These are phyloP conservation scores for Clarias platycephalus DNA, from an alignment of 2,797 vertebrate species.

Conservation along the genomic window DNA sequence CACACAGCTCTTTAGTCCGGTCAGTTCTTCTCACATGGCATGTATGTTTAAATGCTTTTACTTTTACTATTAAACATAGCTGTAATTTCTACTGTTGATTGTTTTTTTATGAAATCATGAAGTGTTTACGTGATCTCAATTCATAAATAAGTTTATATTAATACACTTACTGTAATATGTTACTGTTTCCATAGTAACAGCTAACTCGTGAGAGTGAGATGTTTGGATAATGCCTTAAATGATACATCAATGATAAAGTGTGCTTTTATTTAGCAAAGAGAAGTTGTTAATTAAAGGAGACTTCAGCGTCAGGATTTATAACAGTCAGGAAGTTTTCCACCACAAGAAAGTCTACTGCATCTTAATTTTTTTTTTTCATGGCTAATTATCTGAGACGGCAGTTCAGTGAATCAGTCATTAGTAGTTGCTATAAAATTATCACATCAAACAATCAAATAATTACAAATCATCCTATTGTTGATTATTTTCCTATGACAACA, in stretches of 20 bases:
- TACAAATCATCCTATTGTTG: not conserved
- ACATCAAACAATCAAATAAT: not conserved
- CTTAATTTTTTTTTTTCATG: not conserved
- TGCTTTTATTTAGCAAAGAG: not conserved
- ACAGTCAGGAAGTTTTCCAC: not conserved
- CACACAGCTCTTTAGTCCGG: no score
- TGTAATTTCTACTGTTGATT: no score
- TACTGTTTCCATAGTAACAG: not conserved
- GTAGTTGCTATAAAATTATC: not conserved
- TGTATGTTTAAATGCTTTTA: no score
- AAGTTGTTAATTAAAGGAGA: not conserved
- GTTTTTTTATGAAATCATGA: no score
- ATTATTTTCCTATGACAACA: not conserved
- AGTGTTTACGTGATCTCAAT: no score
- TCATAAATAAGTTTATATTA: not conserved
- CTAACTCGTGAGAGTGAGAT: not conserved
- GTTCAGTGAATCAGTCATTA: no score
- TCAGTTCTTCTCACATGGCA: no score
- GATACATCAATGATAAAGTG: not conserved
- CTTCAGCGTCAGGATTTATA: not conserved
- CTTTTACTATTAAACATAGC: no score
- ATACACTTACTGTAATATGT: not conserved
- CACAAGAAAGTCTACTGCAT: not conserved
- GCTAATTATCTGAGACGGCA: not conserved
- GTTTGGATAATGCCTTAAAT: not conserved